Evolutionary conservation across 2,888 invertebrate genomes (phyloP).

Genomic region (Raillietiella orientalis): DNA sequence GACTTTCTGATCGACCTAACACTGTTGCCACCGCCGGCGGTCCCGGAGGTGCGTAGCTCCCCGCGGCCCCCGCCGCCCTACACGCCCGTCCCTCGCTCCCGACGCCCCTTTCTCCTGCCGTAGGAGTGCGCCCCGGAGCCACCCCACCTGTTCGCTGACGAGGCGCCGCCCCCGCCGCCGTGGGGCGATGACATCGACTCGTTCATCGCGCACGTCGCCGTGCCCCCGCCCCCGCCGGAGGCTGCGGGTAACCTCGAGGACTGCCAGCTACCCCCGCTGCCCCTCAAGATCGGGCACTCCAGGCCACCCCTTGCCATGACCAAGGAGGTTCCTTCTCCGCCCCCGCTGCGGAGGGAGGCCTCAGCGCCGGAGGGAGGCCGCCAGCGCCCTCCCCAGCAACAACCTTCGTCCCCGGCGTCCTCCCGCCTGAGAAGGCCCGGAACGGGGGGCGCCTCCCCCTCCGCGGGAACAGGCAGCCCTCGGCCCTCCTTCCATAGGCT

Average conservation of each 20-base stretch:
- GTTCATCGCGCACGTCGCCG: slow-evolving; percentile 45
- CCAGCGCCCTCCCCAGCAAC: slow-evolving; percentile 1
- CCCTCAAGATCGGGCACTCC: slow-evolving; percentile 2
- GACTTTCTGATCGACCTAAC: too few species aligned
- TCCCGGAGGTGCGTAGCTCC: too few species aligned
- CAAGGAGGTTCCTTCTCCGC: slow-evolving; percentile 5
- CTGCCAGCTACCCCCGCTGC: neutral
- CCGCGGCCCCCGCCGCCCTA: too few species aligned
- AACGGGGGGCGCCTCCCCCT: slow-evolving; percentile 2
- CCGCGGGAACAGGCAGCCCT: too few species aligned
- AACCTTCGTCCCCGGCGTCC: slow-evolving; percentile 1
- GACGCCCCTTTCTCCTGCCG: too few species aligned
- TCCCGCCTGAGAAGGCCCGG: too few species aligned
- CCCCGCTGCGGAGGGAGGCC: slow-evolving; percentile 4
- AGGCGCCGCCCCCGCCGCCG: too few species aligned
- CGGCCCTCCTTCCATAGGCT: too few species aligned
- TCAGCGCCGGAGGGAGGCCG: neutral
- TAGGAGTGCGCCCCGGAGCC: too few species aligned
- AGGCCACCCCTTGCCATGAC: slow-evolving; percentile 2
- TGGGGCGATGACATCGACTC: slow-evolving; percentile 54
- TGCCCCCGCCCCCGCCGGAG: slow-evolving; percentile 29
- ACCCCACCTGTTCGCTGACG: too few species aligned
- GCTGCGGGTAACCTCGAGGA: slow-evolving; percentile 4
- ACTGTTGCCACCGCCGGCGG: too few species aligned
- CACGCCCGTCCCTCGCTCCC: too few species aligned